Evolutionary conservation across 2,888 invertebrate genomes (phyloP), one percentile per base, ranked within the genome.

Genomic region (Coremacera marginata): DNA sequence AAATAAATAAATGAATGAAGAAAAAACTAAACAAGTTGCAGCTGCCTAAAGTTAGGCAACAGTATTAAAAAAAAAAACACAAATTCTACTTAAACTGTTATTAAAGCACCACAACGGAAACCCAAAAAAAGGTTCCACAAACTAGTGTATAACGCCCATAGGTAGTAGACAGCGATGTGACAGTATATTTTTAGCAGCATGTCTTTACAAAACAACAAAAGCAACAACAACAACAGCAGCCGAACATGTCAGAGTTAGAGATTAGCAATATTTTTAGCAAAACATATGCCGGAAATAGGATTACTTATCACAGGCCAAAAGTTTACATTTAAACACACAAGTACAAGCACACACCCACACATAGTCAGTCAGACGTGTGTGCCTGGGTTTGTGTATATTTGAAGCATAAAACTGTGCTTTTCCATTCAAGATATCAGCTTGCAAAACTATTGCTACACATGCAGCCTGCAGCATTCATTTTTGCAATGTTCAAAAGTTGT

Each of bases 401-500:
- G 9, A 55, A 55, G 55, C 22, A 19, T 55, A 19, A 44, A 44
- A 44, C 44, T 44, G 14, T 44, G 14, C 14, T 44, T 44, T 44
- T 1, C 44, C 44, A 44, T 44, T 44, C 44, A 44, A 44, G 31
- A 27, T 63, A 63, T 63, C 63, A 31, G 63, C 31, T 31, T 9
- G 7, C n/a, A 9, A 27, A 31, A 31, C 63, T 63, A 63, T 68
- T 49, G 68, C 49, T 49, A 68, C 68, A 68, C 68, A 68, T 68
- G 68, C 51, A 68, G 68, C 68, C 68, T 68, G 68, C 68, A 68
- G 68, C 68, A 14, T 49, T 44, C 44, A 44, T 68, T 63, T 68
- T 68, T 37, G 22, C 49, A 68, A 68, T 51, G 68, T 68, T 68
- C 51, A 49, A 68, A 68, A 68, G 68, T 68, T 68, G 68, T 68